Evolutionary conservation across 2,113 vertebrate genomes (phyloP), one percentile per base, ranked within the genome.

Genomic region (Campylomormyrus numenius): DNA sequence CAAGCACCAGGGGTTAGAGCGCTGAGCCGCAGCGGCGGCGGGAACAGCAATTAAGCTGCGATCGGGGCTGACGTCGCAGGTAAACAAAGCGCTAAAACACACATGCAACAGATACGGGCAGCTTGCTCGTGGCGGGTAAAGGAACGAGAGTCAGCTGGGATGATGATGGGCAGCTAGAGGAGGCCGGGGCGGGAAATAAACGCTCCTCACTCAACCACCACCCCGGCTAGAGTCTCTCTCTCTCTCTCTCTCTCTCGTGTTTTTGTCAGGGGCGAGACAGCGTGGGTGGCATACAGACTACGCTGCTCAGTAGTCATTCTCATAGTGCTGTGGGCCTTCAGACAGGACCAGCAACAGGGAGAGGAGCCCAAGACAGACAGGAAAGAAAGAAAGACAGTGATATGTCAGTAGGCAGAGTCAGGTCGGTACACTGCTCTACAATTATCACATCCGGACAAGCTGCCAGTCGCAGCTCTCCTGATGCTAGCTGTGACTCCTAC

Each of bases 261-360:
- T 58, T 85, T 45, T 52, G 48, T 70, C 80, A 86, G 90, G 58
- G 52, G 46, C 35, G n/a, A 48, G 70, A 87, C n/a, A 56, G 42
- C 42, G 15, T 48, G 62, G 77, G 31, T 19, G 77, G 74, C 39
- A 90, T 62, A 90, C 87, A 88, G 91, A 93, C 93, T 92, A 92
- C 91, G 92, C 84, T 93, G 93, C 92, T 96, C 95, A 96, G 94
- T 96, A 96, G 93, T 96, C 96, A 95, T 96, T 96, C 93, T 95
- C 92, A 94, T 96, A 96, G 92, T 96, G 95, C 93, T 94, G 94
- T 94, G 94, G 94, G 93, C 92, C 96, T 96, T 95, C 87, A 92
- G 90, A 91, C 74, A 88, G 88, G 56, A 56, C 66, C 88, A 91
- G 88, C 90, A 88, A 70, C 85, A 77, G 87, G 90, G 53, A 91